Percentiles rank a stretch among this genome's conserved stretches.
Conservation (phyloP, 2,888 invertebrate species). For the Lacanobia oleracea region DNA sequence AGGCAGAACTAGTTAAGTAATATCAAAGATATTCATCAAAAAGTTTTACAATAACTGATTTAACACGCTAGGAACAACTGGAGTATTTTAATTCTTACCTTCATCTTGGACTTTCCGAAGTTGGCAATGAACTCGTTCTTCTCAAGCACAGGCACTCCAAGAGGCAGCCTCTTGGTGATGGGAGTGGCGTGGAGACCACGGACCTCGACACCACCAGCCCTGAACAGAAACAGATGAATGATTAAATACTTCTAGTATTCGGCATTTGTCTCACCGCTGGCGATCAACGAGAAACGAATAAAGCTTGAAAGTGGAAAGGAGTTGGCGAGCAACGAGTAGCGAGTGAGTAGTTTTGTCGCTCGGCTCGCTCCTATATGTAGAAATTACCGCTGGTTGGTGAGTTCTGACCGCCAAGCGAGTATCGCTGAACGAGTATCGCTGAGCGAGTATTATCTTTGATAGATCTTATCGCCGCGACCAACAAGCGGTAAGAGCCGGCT, state of each 20-base stretch:
- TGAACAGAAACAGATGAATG: constrained; percentile 59
- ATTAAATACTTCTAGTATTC: not conserved
- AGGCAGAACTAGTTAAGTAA: not conserved
- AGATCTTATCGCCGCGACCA: too few relatives aligned
- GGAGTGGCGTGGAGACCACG: constrained; percentile 94
- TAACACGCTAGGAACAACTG: not conserved
- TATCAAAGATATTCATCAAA: not conserved
- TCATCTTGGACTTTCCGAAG: constrained; percentile 82
- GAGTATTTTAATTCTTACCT: constrained; percentile 68
- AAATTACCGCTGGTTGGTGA: too few relatives aligned
- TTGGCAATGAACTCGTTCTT: constrained; percentile 94
- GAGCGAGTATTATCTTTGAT: too few relatives aligned
- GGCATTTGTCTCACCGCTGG: too few relatives aligned
- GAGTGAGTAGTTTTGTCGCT: too few relatives aligned
- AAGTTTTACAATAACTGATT: not conserved
- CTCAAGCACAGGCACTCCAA: constrained; percentile 94
- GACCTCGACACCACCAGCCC: constrained; percentile 94
- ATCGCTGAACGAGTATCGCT: too few relatives aligned
- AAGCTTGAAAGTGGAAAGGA: too few relatives aligned
- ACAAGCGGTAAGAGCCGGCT: too few relatives aligned
- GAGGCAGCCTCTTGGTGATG: constrained; percentile 92
- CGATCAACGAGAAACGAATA: too few relatives aligned
- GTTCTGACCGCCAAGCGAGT: too few relatives aligned
- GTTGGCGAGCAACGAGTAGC: too few relatives aligned
- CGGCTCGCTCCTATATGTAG: too few relatives aligned